Conservation (phyloP, 2,888 invertebrate genomes). For the Torymus tubicola region DNA sequence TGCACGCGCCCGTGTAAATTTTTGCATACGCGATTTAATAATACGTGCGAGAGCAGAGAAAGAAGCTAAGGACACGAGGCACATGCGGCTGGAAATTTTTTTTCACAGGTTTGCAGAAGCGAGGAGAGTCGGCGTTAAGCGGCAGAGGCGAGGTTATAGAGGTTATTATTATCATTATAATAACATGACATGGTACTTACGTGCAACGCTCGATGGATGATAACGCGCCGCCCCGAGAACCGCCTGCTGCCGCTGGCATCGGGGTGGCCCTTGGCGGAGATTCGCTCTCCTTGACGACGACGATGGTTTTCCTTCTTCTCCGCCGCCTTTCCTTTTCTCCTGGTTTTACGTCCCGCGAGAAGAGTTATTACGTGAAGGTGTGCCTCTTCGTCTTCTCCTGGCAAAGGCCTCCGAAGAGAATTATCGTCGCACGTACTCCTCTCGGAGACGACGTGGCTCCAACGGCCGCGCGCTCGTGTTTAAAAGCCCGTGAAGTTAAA, state of each 20-base stretch:
- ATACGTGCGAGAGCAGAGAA: no score
- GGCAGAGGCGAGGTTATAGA: background rate
- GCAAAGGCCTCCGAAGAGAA: no score
- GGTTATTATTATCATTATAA: background rate
- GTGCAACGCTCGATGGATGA: constrained; percentile 51
- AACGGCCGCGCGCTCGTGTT: no score
- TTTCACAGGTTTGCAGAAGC: no score
- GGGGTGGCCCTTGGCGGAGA: constrained; percentile 36
- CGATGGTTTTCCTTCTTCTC: background rate
- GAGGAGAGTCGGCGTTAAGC: background rate
- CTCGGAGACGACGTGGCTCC: no score
- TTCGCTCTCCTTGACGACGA: background rate
- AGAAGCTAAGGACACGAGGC: no score
- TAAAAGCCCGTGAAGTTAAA: no score
- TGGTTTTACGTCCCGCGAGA: background rate
- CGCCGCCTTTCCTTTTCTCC: background rate
- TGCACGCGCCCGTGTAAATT: constrained; percentile 11
- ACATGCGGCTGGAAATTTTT: no score
- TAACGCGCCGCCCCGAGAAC: constrained; percentile 22
- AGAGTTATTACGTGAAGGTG: background rate
- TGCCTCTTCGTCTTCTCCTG: no score
- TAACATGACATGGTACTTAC: constrained; percentile 41
- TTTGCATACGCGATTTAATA: background rate
- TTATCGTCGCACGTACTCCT: no score
- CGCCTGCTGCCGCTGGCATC: constrained; percentile 40